phyloP scores from a whole-genome alignment of 2,113 vertebrate genomes.

The Centropus bengalensis region DNA sequence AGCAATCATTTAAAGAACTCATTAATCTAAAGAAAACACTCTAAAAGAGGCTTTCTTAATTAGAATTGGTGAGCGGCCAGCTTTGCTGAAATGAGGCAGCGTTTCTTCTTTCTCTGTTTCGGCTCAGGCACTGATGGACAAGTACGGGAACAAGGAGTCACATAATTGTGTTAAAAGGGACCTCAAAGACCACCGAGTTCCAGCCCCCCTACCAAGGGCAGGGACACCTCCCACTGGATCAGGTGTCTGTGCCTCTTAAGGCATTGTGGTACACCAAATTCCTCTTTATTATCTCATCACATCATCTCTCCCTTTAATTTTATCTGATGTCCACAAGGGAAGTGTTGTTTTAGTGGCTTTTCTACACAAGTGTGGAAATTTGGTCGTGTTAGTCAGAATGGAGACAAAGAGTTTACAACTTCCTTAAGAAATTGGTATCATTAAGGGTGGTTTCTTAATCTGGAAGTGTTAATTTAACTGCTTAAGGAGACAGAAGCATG shows the following conservation, averaged over 20 bases:
- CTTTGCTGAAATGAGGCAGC: background rate
- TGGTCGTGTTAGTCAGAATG: background rate
- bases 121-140: background rate
- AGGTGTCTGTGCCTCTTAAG: too few species aligned
- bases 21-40: background rate
- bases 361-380: too few species aligned
- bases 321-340: too few species aligned
- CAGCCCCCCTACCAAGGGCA: too few species aligned
- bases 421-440: background rate
- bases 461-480: background rate
- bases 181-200: too few species aligned
- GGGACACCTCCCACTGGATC: too few species aligned
- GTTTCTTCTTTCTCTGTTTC: background rate
- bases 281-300: too few species aligned
- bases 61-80: background rate
- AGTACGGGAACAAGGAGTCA: too few species aligned
- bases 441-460: background rate
- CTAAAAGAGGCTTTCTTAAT: background rate
- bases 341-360: too few species aligned
- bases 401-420: background rate
- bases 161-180: too few species aligned
- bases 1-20: background rate
- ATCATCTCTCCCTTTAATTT: too few species aligned
- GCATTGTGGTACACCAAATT: too few species aligned
- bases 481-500: accelerated